Base-by-base conservation (phyloP, 2,888 invertebrate genomes). In the Sinelater perroti region DNA sequence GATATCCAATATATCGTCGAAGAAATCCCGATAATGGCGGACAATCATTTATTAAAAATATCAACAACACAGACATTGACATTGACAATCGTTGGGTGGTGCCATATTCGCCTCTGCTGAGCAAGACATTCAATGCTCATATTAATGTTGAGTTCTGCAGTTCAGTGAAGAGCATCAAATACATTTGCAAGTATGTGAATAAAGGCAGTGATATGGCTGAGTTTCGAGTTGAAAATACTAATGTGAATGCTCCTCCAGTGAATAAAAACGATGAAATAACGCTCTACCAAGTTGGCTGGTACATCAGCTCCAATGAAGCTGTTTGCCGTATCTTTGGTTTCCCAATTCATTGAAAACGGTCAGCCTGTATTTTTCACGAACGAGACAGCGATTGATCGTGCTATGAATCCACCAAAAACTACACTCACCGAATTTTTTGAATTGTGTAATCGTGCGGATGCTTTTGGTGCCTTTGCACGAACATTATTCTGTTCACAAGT, bases 11-110 rank as follows among this genome's bases (percentile, higher is more conserved):
- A 47, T 72, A 73, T 64, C 64, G 67, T 11, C 63, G 68, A 31
- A 64, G 68, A 49, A 28, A 45, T 45, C 24, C 24, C 11, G 24
- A 14, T n/a, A n/a, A n/a, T n/a, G n/a, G n/a, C n/a, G n/a, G n/a
- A n/a, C n/a, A n/a, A n/a, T n/a, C n/a, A n/a, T 13, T 4, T 44
- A 2, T 44, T 13, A 44, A 44, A 24, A 14, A n/a, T n/a, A n/a
- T n/a, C 26, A 11, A 45, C 20, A 47, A 26, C 18, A 53, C 53
- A 49, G 63, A 61, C 47, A 54, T 65, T 56, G 64, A 56, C 36
- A 56, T 69, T 11, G 74, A 74, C 46, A 75, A 75, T 66, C 59
- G 69, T 35, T 75, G 69, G 72, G 60, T 76, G 61, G 74, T 76
- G 7, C 74, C 72, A 28, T 72, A 72, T 64, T 71, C 65, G 5